A percentile compares a stretch with the other conserved stretches of the same genome.
These are phyloP conservation scores for Scaeva pyrastri DNA, from an alignment of 2,888 invertebrate species.

Conservation along the genomic window DNA sequence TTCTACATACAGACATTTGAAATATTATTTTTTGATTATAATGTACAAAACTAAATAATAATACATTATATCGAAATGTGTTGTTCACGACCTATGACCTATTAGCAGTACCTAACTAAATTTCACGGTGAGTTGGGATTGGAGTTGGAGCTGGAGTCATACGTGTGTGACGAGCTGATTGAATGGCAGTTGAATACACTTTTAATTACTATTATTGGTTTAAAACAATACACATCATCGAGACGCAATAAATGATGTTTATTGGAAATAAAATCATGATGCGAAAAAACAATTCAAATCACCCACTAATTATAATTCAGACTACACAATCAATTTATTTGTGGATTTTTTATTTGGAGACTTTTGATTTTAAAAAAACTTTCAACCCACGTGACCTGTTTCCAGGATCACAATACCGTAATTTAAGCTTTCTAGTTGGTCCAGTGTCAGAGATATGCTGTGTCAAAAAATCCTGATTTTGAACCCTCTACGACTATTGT, in stretches of 20 bases:
- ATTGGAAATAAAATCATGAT: not conserved
- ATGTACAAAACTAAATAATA: not conserved
- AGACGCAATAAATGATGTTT: not conserved
- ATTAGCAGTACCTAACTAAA: not conserved
- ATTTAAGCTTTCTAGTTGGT: no score
- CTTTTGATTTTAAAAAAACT: no score
- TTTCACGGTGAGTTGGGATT: not conserved
- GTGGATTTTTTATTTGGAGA: constrained; percentile 59
- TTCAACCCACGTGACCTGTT: no score
- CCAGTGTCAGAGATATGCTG: no score
- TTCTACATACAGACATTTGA: not conserved
- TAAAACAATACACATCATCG: not conserved
- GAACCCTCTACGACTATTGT: no score
- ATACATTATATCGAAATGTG: not conserved
- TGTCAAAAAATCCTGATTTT: no score
- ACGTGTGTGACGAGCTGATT: not conserved
- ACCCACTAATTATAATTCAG: constrained; percentile 56
- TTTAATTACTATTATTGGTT: not conserved
- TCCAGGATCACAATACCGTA: no score
- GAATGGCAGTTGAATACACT: not conserved
- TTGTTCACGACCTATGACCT: constrained; percentile 4
- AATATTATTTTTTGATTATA: not conserved
- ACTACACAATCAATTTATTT: constrained; percentile 61
- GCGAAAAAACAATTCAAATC: constrained; percentile 50
- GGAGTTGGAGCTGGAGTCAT: not conserved